Evolutionary conservation across 2,888 invertebrate genomes (phyloP), one percentile per base, ranked within the genome.

Genomic region (Lottia gigantea): DNA sequence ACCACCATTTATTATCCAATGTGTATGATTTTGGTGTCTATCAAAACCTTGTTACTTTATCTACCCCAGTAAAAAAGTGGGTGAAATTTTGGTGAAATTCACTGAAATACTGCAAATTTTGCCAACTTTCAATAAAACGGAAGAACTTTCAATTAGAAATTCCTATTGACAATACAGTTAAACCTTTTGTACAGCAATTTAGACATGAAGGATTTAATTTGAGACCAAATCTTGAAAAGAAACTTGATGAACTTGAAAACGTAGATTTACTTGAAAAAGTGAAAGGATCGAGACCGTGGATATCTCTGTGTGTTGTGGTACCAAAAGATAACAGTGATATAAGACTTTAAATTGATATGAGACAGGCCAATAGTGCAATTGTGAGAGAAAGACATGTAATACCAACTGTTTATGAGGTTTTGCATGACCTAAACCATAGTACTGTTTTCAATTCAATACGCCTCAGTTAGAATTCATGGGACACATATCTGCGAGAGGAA

Each of bases 311-410:
- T 12, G 76, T 79, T 2, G 71, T 74, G 15, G 78, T 76, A 14
- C 78, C 74, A 1, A 79, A 78, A 68, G 66, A 61, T 14, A 65
- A 71, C 8, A 71, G 72, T 19, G 76, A 80, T 45, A 71, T 79
- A 19, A 19, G 78, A 26, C 49, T 77, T 6, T 78, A 75, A 63
- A 68, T 79, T 0, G 77, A 78, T 46, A 78, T 77, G 75, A 46
- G 75, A 47, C 49, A 64, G 49, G 70, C 75, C 0, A 77, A 77
- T 66, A 46, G 40, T 31, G 78, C 78, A 0, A 67, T 76, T n/a
- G 46, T 68, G 23, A 46, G 78, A 19, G 70, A 71, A 62, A 64
- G 73, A 19, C 66, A 71, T 19, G 71, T 68, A 2, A 77, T 76
- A 49, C 73, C 76, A 45, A 78, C 75, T 7, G 47, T 74, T 0